Percentiles rank a stretch among this genome's conserved stretches.
These are phyloP conservation scores for Sminthopsis crassicaudata DNA, from an alignment of 2,113 vertebrate genomes.

Conservation along the genomic window DNA sequence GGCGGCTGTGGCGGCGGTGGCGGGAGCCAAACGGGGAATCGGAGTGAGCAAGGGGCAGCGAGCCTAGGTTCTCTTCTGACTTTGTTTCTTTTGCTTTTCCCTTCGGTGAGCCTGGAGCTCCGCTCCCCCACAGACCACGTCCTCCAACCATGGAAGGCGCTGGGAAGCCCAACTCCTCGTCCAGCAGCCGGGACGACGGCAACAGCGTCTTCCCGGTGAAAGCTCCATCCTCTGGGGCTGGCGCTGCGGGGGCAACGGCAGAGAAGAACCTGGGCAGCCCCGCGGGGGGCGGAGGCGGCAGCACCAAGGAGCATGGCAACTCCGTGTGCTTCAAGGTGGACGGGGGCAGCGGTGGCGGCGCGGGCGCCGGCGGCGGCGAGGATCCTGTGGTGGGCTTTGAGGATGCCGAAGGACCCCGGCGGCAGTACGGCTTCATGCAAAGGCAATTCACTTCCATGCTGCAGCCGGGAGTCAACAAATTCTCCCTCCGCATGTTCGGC, in stretches of 20 bases:
- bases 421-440: constrained; percentile 96
- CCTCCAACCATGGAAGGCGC: constrained; percentile 88
- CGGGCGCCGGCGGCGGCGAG: constrained; percentile 82
- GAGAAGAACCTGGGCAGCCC: constrained; percentile 82
- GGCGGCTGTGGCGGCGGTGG: constrained; percentile 65
- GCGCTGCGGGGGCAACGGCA: constrained; percentile 72
- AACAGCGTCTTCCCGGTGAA: constrained; percentile 79
- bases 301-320: constrained; percentile 94
- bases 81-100: constrained; percentile 81
- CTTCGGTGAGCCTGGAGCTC: constrained; percentile 77
- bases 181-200: constrained; percentile 92
- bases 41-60: constrained; percentile 77
- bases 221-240: constrained; percentile 74
- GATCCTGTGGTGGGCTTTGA: constrained; percentile 91
- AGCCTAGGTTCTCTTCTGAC: constrained; percentile 84
- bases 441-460: constrained; percentile 98
- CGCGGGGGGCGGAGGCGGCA: constrained; percentile 73
- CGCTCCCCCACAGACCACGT: constrained; percentile 62
- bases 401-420: constrained; percentile 89
- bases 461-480: constrained; percentile 99
- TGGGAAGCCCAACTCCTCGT: constrained; percentile 92
- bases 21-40: constrained; percentile 87
- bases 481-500: constrained; percentile 98
- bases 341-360: constrained; percentile 81
- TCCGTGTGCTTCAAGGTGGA: constrained; percentile 96